Conservation (phyloP, 2,113 vertebrate genomes). For the Siniperca chuatsi region DNA sequence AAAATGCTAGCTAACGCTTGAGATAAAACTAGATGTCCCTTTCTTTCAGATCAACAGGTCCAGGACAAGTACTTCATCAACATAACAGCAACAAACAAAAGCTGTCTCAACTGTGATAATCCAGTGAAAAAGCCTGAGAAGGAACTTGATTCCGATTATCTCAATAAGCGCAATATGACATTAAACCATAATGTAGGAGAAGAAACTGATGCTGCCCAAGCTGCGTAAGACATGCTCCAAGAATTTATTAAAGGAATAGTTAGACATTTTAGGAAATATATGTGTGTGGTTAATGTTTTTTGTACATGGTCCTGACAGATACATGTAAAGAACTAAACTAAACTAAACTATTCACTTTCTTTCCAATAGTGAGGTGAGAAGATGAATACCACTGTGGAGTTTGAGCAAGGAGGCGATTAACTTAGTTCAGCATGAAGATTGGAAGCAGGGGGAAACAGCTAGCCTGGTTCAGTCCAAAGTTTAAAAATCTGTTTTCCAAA, state of each 20-base stretch:
- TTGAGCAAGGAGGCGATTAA: not conserved
- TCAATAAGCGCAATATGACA: rapidly evolving
- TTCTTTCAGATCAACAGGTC: rapidly evolving
- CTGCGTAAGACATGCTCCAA: slow-evolving; percentile 55
- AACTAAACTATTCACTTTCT: not conserved
- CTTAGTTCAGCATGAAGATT: not conserved
- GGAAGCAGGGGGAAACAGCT: not conserved
- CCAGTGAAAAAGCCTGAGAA: not conserved
- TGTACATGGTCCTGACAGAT: not conserved
- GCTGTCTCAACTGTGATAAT: slow-evolving; percentile 50
- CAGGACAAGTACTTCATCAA: slow-evolving; percentile 3
- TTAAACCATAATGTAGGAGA: rapidly evolving
- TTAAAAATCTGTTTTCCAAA: not conserved
- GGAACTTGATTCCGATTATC: rapidly evolving
- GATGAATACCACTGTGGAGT: not conserved
- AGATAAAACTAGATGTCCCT: not conserved
- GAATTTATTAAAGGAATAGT: not conserved
- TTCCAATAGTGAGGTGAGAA: not conserved
- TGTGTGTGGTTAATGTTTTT: not conserved
- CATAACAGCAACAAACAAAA: rapidly evolving
- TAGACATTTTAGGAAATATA: not conserved
- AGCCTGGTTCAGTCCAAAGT: not conserved
- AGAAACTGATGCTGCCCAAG: not conserved
- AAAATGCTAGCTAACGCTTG: not conserved
- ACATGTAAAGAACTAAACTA: too few species aligned